Evolutionary conservation across 2,113 vertebrate genomes (phyloP), one percentile per base, ranked within the genome.

Genomic region (Chaetodon trifascialis): DNA sequence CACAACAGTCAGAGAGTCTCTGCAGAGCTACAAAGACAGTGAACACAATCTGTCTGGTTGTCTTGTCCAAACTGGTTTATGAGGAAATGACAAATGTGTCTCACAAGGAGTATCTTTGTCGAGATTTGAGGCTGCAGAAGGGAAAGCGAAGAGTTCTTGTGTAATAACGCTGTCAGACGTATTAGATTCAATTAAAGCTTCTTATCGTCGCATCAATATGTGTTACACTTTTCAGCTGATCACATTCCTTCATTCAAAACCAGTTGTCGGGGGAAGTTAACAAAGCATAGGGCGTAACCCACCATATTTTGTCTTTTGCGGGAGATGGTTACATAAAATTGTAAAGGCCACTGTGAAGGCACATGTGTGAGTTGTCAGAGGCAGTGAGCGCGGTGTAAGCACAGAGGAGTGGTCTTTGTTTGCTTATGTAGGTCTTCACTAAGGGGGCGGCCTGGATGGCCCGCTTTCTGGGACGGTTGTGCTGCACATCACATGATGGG

Each of bases 371-470:
- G 73, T 84, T 74, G 66, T 85, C 76, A 54, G 79, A 86, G 77
- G 63, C 36, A 72, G 63, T 10, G 77, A 14, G 7, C 42, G 0
- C 46, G 25, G 66, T 54, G 51, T 75, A 75, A 83, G 69, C 86
- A 70, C 76, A 15, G 19, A 67, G 75, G 60, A 80, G 79, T 15
- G 80, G 83, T 80, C 92, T 93, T 94, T 94, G 91, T 94, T 83
- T 79, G 68, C 84, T 88, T 91, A 94, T 91, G 91, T 93, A 93
- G 94, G 91, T 92, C 92, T 89, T 54, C 55, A 74, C 77, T 79
- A 75, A 81, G 85, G 86, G 92, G 92, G 59, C 17, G 14, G 77
- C 64, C 73, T 76, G 76, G 74, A 88, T 84, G 91, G 79, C 87
- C 91, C 8, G 78, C 73, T 92, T 93, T 92, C 92, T 92, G 90